Evolutionary conservation across 2,113 vertebrate genomes (phyloP).

Genomic region (Takifugu flavidus): DNA sequence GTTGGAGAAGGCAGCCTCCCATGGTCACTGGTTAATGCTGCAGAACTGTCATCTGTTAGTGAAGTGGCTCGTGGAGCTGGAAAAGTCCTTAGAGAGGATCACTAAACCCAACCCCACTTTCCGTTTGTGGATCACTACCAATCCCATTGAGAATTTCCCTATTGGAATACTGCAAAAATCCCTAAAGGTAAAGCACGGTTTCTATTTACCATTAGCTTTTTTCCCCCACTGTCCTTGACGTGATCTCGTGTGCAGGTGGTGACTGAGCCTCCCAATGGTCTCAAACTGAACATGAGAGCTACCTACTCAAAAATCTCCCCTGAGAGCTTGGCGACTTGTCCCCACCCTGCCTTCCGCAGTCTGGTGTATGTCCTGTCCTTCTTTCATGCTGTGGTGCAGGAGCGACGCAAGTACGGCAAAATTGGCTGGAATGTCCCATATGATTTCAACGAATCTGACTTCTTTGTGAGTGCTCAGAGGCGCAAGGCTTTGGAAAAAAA

Average conservation of each 20-base stretch:
- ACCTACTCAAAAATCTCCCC: slow-evolving; percentile 88
- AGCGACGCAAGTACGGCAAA: slow-evolving; percentile 95
- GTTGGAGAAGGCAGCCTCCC: slow-evolving; percentile 76
- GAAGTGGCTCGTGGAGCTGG: slow-evolving; percentile 88
- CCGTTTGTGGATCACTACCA: slow-evolving; percentile 95
- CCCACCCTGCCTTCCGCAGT: slow-evolving; percentile 83
- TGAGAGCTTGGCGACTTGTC: slow-evolving; percentile 78
- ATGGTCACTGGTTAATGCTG: slow-evolving; percentile 92
- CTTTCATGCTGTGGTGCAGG: slow-evolving; percentile 96
- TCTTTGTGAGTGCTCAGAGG: slow-evolving; percentile 76
- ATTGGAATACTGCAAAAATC: slow-evolving; percentile 93
- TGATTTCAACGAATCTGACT: slow-evolving; percentile 96
- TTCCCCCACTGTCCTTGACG: not conserved
- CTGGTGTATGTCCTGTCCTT: slow-evolving; percentile 90
- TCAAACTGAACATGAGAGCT: slow-evolving; percentile 93
- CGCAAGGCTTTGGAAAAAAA: too few species aligned
- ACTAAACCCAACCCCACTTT: slow-evolving; percentile 84
- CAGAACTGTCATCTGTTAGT: slow-evolving; percentile 96
- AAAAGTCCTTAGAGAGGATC: slow-evolving; percentile 88
- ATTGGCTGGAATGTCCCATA: slow-evolving; percentile 93
- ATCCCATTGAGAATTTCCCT: slow-evolving; percentile 88
- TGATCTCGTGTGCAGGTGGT: slow-evolving; percentile 79
- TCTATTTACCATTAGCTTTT: not conserved
- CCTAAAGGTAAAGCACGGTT: slow-evolving; percentile 80
- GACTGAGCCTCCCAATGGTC: slow-evolving; percentile 90